Evolutionary conservation across 2,797 vertebrate genomes (phyloP), one percentile per base, ranked within the genome.

Genomic region (Mionectes olivaceus): DNA sequence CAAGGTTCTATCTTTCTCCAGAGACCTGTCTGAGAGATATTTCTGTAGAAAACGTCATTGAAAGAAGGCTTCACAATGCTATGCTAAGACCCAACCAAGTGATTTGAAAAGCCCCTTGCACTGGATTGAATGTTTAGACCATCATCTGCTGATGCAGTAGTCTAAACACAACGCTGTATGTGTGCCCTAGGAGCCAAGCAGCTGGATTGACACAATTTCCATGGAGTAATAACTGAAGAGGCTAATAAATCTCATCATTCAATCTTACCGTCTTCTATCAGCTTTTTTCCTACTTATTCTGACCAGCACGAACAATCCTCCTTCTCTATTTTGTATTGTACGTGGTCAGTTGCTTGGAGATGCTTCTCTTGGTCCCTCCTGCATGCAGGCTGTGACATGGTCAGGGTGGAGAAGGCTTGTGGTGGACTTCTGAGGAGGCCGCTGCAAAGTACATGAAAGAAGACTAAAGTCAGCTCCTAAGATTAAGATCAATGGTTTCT

Each of bases 401-500:
- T 33, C 53, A 28, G n/a, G 37, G 78, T 64, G 55, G 6, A 21
- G 37, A 87, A 67, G 81, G n/a, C 33, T 91, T 67, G 77, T 0
- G 6, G 84, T 56, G 41, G 60, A 59, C 60, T 83, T 86, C 56
- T 90, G 86, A 95, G 87, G 91, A 89, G 94, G 41, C n/a, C 30
- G 30, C 78, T 75, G 67, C n/a, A 47, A 82, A 89, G 61, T 47
- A 82, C 61, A 82, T 87, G 83, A 96, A 95, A 90, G 32, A 28
- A 85, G 27, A 61, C 52, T 74, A 76, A 94, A 94, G 70, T 87
- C 75, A 86, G 46, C 28, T 81, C 68, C 81, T 60, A 80, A 92
- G 95, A 95, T 95, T 87, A 92, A 46, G 60, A 95, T 93, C 86
- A 94, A 57, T 61, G 44, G 46, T 95, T 94, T 91, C 85, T 88